phyloP scores from a whole-genome alignment of 2,888 invertebrate species.

The Sphaerolaimus hirsutus region DNA sequence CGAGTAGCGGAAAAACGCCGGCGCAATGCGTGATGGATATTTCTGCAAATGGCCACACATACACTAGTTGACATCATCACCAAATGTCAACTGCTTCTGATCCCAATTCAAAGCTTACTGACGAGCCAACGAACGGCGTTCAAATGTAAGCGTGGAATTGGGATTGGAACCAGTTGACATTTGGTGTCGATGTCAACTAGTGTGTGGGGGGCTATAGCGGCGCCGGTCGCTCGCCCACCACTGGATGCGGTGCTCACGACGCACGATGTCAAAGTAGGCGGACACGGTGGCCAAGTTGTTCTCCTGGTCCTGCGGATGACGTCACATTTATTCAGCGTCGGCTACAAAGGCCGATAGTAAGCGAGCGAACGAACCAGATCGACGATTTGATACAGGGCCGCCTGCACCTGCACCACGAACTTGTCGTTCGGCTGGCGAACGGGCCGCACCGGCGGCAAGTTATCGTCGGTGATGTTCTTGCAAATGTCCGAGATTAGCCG shows the following conservation, averaged over 20 bases:
- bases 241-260: not conserved
- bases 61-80: too few species aligned
- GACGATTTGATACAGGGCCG: conserved; percentile 21
- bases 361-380: conserved; percentile 14
- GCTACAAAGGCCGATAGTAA: not conserved
- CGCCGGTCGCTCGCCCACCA: too few species aligned
- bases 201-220: too few species aligned
- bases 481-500: not conserved
- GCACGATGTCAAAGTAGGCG: conserved; percentile 20
- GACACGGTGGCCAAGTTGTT: conserved; percentile 22
- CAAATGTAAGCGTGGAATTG: too few species aligned
- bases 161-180: too few species aligned
- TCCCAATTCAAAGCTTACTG: too few species aligned
- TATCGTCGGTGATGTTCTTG: not conserved
- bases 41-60: too few species aligned
- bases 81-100: too few species aligned
- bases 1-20: too few species aligned
- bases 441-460: not conserved
- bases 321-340: not conserved
- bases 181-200: too few species aligned
- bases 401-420: conserved; percentile 17
- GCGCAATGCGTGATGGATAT: too few species aligned
- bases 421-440: conserved; percentile 9
- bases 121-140: too few species aligned
- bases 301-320: conserved; percentile 16